phyloP scores from a whole-genome alignment of 2,113 vertebrate species.

The Grantiella picta region DNA sequence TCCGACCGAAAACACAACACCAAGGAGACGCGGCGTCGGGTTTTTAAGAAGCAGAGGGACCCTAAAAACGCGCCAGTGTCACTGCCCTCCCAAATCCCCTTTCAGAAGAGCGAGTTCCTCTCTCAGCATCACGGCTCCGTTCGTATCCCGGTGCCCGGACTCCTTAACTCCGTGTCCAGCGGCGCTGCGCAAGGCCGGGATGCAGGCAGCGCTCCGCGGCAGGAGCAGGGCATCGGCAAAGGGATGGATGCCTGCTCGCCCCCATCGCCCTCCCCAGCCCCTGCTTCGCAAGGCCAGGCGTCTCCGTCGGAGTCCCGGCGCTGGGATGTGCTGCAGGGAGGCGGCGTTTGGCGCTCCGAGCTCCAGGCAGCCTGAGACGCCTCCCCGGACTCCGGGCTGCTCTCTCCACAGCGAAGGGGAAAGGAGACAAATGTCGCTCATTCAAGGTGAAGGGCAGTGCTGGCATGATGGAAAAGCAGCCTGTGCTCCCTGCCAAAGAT shows the following conservation, averaged over 20 bases:
- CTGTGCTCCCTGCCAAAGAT: not conserved
- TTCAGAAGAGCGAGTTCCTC: not conserved
- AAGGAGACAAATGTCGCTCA: not conserved
- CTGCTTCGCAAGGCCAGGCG: not conserved
- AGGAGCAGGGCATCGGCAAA: not conserved
- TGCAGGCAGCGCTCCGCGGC: not conserved
- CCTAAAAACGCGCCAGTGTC: accelerated
- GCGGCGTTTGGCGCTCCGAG: not conserved
- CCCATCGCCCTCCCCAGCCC: not conserved
- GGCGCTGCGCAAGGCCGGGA: not conserved
- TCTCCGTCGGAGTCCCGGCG: not conserved
- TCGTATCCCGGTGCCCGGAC: accelerated
- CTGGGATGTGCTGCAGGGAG: not conserved
- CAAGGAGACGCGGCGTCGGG: not conserved
- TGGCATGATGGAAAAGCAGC: not conserved
- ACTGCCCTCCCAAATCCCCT: not conserved
- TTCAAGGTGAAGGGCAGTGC: not conserved
- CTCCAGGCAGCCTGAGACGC: not conserved
- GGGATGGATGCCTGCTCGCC: not conserved
- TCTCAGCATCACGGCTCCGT: not conserved
- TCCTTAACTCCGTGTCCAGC: constrained; percentile 1
- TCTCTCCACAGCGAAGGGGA: not conserved
- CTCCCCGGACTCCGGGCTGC: not conserved
- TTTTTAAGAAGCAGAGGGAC: not conserved
- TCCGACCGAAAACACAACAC: not conserved